Evolutionary conservation across 2,888 invertebrate genomes (phyloP).

Genomic region (Tholera decimalis): DNA sequence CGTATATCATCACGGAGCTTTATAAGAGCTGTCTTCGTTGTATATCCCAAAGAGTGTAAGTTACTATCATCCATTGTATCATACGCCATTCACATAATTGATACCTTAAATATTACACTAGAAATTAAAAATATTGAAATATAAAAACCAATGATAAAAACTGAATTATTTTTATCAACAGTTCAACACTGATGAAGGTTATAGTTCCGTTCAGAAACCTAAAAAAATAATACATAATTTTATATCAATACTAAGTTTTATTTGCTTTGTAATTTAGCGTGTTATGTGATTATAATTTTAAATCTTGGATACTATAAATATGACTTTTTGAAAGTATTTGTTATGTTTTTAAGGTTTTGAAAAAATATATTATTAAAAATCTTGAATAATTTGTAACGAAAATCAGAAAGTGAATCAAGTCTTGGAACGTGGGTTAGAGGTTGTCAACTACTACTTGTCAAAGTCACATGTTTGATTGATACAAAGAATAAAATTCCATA

Average conservation of each 20-base stretch:
- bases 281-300: not conserved
- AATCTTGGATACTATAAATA: not conserved
- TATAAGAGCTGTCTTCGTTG: constrained; percentile 93
- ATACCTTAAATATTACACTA: constrained; percentile 17
- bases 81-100: constrained; percentile 66
- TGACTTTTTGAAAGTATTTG: not conserved
- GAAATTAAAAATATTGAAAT: constrained; percentile 25
- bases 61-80: constrained; percentile 80
- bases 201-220: constrained; percentile 46
- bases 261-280: not conserved
- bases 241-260: not conserved
- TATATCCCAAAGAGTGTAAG: constrained; percentile 89
- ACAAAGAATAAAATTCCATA: not conserved
- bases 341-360: too few species aligned
- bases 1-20: constrained; percentile 94
- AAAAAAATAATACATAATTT: constrained; percentile 28
- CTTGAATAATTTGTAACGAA: not conserved
- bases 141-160: too few species aligned
- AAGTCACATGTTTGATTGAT: constrained; percentile 49
- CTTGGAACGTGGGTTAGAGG: constrained; percentile 8
- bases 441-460: constrained; percentile 28
- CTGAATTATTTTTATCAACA: constrained; percentile 58
- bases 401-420: not conserved
- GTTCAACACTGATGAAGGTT: constrained; percentile 44
- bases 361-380: not conserved